A percentile compares a stretch with the other conserved stretches of the same genome.
Conservation (phyloP, 2,113 vertebrate genomes). For the Paradoxurus hermaphroditus region DNA sequence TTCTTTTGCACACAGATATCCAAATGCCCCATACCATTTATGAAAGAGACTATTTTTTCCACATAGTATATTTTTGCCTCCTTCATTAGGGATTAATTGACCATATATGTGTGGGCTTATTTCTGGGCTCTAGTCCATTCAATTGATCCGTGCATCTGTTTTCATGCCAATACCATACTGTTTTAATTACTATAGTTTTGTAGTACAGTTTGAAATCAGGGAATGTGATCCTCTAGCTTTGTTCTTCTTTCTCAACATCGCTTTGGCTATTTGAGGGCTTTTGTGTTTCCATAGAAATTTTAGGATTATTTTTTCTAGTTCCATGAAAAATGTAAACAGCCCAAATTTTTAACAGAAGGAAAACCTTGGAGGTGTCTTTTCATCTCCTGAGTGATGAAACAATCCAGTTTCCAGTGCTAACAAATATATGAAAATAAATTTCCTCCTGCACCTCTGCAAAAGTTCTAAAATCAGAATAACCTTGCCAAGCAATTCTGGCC, state of each 20-base stretch:
- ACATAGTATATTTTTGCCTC: neutral
- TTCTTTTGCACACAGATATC: neutral
- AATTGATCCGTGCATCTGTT: neutral
- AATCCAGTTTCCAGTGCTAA: neutral
- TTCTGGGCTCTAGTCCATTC: neutral
- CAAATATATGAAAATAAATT: neutral
- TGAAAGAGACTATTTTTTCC: neutral
- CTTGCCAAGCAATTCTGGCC: neutral
- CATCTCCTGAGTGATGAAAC: neutral
- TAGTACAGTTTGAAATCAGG: neutral
- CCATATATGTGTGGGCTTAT: neutral
- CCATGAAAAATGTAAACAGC: neutral
- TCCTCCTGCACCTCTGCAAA: neutral
- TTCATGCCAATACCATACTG: neutral
- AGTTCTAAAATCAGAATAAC: neutral
- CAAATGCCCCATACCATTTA: neutral
- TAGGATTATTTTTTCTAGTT: neutral
- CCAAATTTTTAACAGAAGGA: constrained; percentile 15
- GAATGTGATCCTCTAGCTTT: neutral
- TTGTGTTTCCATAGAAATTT: neutral
- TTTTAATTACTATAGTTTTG: neutral
- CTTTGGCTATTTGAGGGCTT: neutral
- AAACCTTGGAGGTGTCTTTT: neutral
- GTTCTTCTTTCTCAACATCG: neutral
- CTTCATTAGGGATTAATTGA: neutral